These are phyloP conservation scores for Apis cerana DNA, from an alignment of 1,140 invertebrate genomes.

Conservation along the genomic window DNA sequence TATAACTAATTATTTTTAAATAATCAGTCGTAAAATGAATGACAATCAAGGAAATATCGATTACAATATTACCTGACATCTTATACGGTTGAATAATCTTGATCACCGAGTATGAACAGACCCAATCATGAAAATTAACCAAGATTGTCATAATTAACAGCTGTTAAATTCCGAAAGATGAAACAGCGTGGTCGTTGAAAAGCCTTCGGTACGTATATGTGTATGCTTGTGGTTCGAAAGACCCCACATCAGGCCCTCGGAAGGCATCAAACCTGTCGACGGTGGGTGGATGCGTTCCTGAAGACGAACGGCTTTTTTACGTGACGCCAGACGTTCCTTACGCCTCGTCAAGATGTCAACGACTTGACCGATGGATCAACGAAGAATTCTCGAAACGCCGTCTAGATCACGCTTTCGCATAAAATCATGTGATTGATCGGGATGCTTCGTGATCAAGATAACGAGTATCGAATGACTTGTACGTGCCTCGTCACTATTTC, in stretches of 20 bases:
- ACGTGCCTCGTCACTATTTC: constrained; percentile 21
- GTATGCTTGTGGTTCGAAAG: background rate
- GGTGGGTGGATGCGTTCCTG: constrained; percentile 45
- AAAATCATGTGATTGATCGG: constrained; percentile 74
- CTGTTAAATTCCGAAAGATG: constrained; percentile 31
- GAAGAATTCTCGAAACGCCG: constrained; percentile 61
- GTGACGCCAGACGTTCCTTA: constrained; percentile 63
- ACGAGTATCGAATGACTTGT: constrained; percentile 15
- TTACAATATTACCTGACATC: background rate
- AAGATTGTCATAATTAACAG: constrained; percentile 14
- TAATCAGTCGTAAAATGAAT: background rate
- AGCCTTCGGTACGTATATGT: background rate
- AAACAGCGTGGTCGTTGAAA: constrained; percentile 17
- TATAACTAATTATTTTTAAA: background rate
- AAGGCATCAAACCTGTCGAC: constrained; percentile 62
- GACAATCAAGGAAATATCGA: background rate
- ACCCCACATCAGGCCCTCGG: constrained; percentile 40
- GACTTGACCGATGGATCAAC: constrained; percentile 76
- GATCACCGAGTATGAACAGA: background rate
- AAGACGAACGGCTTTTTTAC: constrained; percentile 72
- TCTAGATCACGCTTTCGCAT: constrained; percentile 61
- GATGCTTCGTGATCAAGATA: constrained; percentile 71
- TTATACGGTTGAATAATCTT: background rate
- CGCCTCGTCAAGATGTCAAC: constrained; percentile 64
- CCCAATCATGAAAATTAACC: constrained; percentile 27